A percentile compares a stretch with the other conserved stretches of the same genome.
Conservation (phyloP, 2,888 invertebrate species). For the Electrophaes corylata region DNA sequence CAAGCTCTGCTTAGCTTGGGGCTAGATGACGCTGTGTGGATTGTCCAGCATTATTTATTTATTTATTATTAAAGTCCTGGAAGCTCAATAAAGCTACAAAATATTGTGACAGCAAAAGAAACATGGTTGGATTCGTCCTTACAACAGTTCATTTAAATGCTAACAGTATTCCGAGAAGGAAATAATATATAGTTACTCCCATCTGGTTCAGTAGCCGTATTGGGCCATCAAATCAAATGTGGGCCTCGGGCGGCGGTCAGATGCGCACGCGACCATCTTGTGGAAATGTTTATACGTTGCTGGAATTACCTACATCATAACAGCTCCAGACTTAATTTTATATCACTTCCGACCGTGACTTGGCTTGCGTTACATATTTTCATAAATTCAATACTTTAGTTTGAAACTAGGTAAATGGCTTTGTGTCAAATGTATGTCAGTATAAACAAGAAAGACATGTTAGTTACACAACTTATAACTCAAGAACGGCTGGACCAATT, state of each 20-base stretch:
- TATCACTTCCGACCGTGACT: neutral
- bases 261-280: slow-evolving; percentile 21
- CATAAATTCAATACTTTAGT: no score
- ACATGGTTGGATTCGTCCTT: slow-evolving; percentile 6
- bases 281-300: slow-evolving; percentile 12
- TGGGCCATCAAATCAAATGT: slow-evolving; percentile 26
- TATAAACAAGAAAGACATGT: no score
- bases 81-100: neutral
- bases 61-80: no score
- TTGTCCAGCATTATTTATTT: no score
- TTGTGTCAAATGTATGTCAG: no score
- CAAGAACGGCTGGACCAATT: no score
- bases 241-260: slow-evolving; percentile 19
- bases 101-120: slow-evolving; percentile 21
- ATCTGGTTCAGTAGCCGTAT: slow-evolving; percentile 21
- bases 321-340: neutral
- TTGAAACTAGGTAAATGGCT: no score
- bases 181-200: slow-evolving; percentile 17
- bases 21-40: no score
- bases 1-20: no score
- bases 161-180: slow-evolving; percentile 24
- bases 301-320: slow-evolving; percentile 7
- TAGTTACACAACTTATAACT: no score
- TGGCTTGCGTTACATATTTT: no score
- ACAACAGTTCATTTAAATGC: slow-evolving; percentile 21